A percentile compares a stretch with the other conserved stretches of the same genome.
Conservation (phyloP, 2,113 vertebrate genomes). For the Tringa solitaria region DNA sequence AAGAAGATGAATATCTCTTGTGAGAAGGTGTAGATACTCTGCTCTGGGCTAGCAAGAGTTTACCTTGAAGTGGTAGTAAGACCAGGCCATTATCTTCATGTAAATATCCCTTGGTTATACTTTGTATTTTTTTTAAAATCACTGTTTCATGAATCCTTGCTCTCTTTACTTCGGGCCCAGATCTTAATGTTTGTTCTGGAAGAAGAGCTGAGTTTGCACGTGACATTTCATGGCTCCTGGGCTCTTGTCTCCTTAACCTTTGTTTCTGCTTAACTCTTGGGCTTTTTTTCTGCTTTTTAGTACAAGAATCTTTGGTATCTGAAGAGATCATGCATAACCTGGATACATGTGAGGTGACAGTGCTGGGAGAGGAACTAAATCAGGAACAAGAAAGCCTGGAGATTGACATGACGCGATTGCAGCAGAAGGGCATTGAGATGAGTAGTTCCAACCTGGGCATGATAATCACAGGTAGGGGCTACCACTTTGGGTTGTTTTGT, state of each 20-base stretch:
- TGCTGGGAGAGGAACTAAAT: conserved; percentile 89
- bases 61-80: background rate
- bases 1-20: background rate
- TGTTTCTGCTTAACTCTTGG: background rate
- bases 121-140: background rate
- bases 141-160: background rate
- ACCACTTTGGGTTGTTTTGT: background rate
- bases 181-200: background rate
- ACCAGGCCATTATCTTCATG: background rate
- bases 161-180: background rate
- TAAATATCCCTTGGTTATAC: background rate
- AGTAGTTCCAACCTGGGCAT: conserved; percentile 88
- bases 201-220: background rate
- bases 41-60: background rate
- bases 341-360: conserved; percentile 91
- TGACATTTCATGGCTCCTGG: background rate
- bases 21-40: background rate
- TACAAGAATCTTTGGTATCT: conserved; percentile 95
- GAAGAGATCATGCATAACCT: conserved; percentile 99
- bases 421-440: conserved; percentile 89
- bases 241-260: background rate
- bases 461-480: conserved; percentile 84
- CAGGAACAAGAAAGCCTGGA: conserved; percentile 92
- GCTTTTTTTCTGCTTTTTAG: conserved; percentile 64
- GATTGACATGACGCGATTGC: conserved; percentile 83